phyloP scores from a whole-genome alignment of 2,113 vertebrate species.

The Tragulus kanchil region DNA sequence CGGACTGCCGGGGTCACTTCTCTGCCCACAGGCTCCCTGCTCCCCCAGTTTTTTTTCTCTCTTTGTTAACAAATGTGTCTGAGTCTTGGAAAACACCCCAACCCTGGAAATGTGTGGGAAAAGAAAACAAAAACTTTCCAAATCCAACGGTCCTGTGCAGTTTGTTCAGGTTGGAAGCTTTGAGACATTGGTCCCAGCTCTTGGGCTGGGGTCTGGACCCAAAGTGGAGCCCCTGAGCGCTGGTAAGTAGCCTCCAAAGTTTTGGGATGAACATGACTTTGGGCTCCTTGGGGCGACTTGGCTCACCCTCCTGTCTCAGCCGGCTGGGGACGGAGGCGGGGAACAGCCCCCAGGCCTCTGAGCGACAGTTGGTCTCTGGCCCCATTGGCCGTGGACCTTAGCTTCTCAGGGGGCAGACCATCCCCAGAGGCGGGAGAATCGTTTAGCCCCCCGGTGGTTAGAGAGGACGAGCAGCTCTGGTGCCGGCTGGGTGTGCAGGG shows the following conservation, averaged over 20 bases:
- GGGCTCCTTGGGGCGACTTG: background rate
- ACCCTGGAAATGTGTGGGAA: constrained; percentile 86
- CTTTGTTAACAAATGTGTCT: constrained; percentile 87
- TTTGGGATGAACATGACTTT: background rate
- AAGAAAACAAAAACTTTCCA: constrained; percentile 86
- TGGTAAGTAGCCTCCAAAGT: background rate
- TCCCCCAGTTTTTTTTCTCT: constrained; percentile 79
- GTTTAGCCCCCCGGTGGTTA: background rate
- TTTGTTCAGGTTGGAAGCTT: constrained; percentile 59
- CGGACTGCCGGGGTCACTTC: constrained; percentile 70
- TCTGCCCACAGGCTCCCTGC: constrained; percentile 74
- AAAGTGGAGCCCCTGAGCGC: background rate
- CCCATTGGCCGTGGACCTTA: background rate
- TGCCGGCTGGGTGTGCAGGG: fast-evolving
- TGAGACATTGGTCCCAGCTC: background rate
- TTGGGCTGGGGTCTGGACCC: background rate
- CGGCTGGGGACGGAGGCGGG: background rate
- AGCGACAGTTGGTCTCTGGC: background rate
- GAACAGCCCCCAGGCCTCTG: background rate
- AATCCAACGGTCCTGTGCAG: constrained; percentile 78
- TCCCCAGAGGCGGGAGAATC: background rate
- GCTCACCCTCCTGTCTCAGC: background rate
- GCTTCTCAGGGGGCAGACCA: background rate
- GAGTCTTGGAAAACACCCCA: constrained; percentile 86
- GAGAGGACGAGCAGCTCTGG: too few relatives aligned